phyloP scores from a whole-genome alignment of 2,113 vertebrate species.

The Eudorcas thomsonii region DNA sequence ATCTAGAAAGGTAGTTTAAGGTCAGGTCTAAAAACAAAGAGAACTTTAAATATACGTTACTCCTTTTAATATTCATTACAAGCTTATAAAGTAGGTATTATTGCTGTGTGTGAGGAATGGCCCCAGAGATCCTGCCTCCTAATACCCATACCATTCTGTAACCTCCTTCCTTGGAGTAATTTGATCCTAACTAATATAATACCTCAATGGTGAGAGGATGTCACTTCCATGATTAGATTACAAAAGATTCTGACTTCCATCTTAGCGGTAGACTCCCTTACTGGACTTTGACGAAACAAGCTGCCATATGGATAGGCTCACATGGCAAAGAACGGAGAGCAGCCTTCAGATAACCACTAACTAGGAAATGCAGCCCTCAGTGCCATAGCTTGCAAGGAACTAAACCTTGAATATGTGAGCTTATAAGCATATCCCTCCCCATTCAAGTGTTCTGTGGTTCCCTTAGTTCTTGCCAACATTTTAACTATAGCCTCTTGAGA shows the following conservation, averaged over 20 bases:
- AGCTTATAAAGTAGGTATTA: neutral
- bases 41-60: slow-evolving; percentile 3
- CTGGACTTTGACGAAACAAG: neutral
- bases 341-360: neutral
- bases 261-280: neutral
- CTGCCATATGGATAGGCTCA: neutral
- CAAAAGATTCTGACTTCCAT: neutral
- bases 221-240: neutral
- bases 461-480: neutral
- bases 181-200: slow-evolving; percentile 1
- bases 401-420: neutral
- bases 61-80: neutral
- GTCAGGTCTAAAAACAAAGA: slow-evolving; percentile 21
- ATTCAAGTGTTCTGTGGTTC: neutral
- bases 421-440: neutral
- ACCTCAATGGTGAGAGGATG: neutral
- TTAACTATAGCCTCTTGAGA: neutral
- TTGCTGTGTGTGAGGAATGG: neutral
- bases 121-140: neutral
- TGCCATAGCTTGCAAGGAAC: neutral
- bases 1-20: slow-evolving; percentile 18
- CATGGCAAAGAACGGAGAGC: neutral
- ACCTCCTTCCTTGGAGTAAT: neutral
- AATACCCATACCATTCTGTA: neutral
- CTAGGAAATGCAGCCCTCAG: neutral